Evolutionary conservation across 2,797 vertebrate genomes (phyloP).

Genomic region (Gadopsis bispinosus): DNA sequence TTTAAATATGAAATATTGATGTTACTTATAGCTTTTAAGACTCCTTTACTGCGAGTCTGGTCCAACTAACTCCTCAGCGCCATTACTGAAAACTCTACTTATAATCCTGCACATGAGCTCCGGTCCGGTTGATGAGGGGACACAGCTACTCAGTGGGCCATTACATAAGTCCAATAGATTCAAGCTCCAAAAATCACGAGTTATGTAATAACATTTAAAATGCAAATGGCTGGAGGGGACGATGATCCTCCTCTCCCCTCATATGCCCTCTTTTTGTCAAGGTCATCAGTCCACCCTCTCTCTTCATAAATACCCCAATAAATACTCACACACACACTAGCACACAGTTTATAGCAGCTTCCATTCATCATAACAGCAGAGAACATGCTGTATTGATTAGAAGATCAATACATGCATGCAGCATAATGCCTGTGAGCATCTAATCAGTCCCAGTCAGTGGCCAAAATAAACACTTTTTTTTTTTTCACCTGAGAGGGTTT

Average conservation of each 20-base stretch:
- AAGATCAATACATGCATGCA: constrained; percentile 45
- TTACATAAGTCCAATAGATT: constrained; percentile 42
- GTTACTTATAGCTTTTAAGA: not conserved
- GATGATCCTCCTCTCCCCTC: constrained; percentile 27
- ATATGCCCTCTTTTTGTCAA: constrained; percentile 30
- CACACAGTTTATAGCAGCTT: constrained; percentile 12
- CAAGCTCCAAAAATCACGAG: not conserved
- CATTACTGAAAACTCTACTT: not conserved
- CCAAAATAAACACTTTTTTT: constrained; percentile 10
- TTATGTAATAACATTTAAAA: constrained; percentile 56
- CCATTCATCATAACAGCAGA: constrained; percentile 39
- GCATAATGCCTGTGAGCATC: not conserved
- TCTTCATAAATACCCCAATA: constrained; percentile 1
- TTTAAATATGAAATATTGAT: constrained; percentile 1
- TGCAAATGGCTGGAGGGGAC: constrained; percentile 21
- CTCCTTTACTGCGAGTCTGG: not conserved
- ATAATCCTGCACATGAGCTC: constrained; percentile 9
- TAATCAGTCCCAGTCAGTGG: constrained; percentile 6
- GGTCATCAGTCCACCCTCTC: not conserved
- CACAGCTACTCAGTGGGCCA: not conserved
- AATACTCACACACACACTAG: not conserved
- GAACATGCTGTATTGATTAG: constrained; percentile 32
- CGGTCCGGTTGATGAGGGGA: constrained; percentile 17
- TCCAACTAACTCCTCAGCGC: not conserved
- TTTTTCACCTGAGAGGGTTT: constrained; percentile 17